These are phyloP conservation scores for Pentamera pediparva DNA, from an alignment of 53 echinoderm and acorn worm species.

Conservation along the genomic window DNA sequence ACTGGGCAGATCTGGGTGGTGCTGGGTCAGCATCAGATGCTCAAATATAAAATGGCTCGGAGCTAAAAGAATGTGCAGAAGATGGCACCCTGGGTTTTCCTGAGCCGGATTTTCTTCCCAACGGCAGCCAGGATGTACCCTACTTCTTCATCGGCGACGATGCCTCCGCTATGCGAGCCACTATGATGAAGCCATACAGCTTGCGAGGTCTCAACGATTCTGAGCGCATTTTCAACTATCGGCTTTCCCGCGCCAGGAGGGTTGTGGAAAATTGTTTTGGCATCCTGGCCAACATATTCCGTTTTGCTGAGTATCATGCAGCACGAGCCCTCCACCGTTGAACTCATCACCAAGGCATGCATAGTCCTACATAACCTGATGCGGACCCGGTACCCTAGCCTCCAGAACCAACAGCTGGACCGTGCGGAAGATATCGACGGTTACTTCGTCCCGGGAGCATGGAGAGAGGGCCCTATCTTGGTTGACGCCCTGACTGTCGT, in stretches of 20 bases:
- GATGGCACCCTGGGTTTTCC: not conserved
- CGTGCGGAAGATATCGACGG: not conserved
- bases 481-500: constrained; percentile 6
- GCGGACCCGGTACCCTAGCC: constrained; percentile 23
- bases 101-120: constrained; percentile 8
- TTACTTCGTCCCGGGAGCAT: constrained; percentile 25
- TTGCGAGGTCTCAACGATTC: constrained; percentile 10
- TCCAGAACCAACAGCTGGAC: constrained; percentile 34
- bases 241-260: constrained; percentile 11
- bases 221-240: constrained; percentile 34
- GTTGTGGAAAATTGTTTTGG: constrained; percentile 26
- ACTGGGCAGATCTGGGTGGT: constrained; percentile 25
- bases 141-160: constrained; percentile 43
- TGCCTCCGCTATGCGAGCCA: constrained; percentile 35
- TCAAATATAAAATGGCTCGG: constrained; percentile 15
- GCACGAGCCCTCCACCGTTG: constrained; percentile 14
- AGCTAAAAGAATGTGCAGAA: not conserved
- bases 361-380: constrained; percentile 5
- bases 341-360: constrained; percentile 20
- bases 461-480: constrained; percentile 32
- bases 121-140: constrained; percentile 19
- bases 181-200: constrained; percentile 52
- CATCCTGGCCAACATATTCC: constrained; percentile 40
- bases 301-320: constrained; percentile 36
- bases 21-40: constrained; percentile 28